Evolutionary conservation across 2,797 vertebrate genomes (phyloP).

Genomic region (Varecia variegata): DNA sequence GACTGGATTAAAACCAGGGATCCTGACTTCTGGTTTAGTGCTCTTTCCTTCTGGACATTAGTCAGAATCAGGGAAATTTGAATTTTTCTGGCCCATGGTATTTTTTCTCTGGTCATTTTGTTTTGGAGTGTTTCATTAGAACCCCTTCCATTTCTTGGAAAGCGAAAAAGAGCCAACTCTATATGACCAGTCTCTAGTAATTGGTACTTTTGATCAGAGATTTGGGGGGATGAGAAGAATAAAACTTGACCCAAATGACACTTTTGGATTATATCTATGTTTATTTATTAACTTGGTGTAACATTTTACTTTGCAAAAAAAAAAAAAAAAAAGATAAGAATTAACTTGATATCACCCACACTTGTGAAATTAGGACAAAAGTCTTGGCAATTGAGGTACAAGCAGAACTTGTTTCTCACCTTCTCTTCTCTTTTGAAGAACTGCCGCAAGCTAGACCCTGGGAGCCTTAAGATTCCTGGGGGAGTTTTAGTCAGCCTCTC

Average conservation of each 20-base stretch:
- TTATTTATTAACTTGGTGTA: constrained; percentile 14
- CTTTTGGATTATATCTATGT: not conserved
- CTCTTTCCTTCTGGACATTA: not conserved
- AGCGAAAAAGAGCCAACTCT: not conserved
- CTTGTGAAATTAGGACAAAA: not conserved
- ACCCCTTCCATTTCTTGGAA: not conserved
- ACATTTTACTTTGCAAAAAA: constrained; percentile 2
- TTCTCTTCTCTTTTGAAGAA: not conserved
- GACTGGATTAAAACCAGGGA: not conserved
- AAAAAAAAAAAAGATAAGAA: constrained; percentile 15
- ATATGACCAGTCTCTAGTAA: not conserved
- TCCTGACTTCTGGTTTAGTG: not conserved
- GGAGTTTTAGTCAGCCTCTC: not conserved
- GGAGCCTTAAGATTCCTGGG: not conserved
- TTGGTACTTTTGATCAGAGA: not conserved
- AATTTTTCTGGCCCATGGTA: not conserved
- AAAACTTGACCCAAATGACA: constrained; percentile 10
- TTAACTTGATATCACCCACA: not conserved
- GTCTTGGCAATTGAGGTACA: not conserved
- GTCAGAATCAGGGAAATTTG: constrained; percentile 16
- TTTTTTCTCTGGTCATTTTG: not conserved
- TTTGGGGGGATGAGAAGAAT: not conserved
- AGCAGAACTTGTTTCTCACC: not conserved
- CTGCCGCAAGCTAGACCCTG: not conserved
- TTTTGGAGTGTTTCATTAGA: not conserved